Evolutionary conservation across 2,113 vertebrate genomes (phyloP).

Genomic region (Petrocephalus microphthalmus): DNA sequence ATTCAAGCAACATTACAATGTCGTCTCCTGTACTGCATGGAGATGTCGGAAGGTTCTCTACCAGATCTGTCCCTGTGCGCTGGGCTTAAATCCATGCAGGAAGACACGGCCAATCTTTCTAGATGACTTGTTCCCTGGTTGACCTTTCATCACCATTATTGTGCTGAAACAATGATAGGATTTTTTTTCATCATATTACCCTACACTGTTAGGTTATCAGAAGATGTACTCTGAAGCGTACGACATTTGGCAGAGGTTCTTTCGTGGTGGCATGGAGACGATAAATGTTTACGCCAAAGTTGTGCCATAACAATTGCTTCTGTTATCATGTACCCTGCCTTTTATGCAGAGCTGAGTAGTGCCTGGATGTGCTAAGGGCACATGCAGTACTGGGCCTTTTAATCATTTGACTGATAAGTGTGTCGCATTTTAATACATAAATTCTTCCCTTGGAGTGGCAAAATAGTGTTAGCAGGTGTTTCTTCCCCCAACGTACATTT

Average conservation of each 20-base stretch:
- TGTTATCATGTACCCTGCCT: neutral
- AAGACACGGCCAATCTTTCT: neutral
- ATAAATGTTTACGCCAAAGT: conserved; percentile 10
- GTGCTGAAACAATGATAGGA: neutral
- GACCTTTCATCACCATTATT: neutral
- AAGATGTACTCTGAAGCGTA: neutral
- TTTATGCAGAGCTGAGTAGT: conserved; percentile 9
- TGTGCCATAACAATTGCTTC: neutral
- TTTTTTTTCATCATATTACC: neutral
- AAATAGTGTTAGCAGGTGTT: neutral
- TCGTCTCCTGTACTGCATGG: neutral
- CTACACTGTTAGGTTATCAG: neutral
- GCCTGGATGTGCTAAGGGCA: neutral
- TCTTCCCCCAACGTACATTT: neutral
- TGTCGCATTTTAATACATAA: neutral
- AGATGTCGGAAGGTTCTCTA: neutral
- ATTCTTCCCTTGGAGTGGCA: neutral
- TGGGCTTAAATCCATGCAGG: neutral
- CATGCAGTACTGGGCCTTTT: neutral
- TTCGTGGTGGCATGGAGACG: neutral
- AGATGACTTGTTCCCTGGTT: neutral
- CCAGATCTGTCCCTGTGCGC: neutral
- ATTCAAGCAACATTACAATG: neutral
- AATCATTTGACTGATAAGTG: neutral
- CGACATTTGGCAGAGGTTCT: neutral